phyloP scores from a whole-genome alignment of 2,797 vertebrate species.

The Cottoperca gobio region DNA sequence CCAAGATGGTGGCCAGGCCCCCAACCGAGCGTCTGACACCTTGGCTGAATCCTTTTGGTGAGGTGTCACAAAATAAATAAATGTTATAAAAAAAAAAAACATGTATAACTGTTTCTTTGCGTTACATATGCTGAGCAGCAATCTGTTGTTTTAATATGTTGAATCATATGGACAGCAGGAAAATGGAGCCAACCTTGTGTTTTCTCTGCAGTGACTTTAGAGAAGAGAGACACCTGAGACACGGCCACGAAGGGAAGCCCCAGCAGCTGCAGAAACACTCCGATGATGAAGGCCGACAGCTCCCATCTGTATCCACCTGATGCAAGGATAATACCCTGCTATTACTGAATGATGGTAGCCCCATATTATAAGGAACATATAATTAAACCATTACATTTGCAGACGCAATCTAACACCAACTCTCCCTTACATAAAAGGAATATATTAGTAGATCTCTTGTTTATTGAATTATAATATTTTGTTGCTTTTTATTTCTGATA shows the following conservation, averaged over 20 bases:
- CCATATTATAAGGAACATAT: slow-evolving; percentile 13
- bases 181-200: slow-evolving; percentile 85
- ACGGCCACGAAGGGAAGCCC: slow-evolving; percentile 90
- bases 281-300: slow-evolving; percentile 85
- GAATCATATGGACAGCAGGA: background rate
- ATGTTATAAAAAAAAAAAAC: background rate
- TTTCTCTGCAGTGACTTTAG: slow-evolving; percentile 89
- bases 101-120: slow-evolving; percentile 8
- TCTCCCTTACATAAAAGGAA: background rate
- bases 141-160: slow-evolving; percentile 37
- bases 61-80: slow-evolving; percentile 18
- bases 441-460: background rate
- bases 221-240: slow-evolving; percentile 91
- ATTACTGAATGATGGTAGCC: slow-evolving; percentile 24
- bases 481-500: slow-evolving; percentile 13
- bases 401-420: slow-evolving; percentile 14
- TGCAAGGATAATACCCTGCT: slow-evolving; percentile 18
- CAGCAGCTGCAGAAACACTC: slow-evolving; percentile 90
- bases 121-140: slow-evolving; percentile 15
- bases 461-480: background rate
- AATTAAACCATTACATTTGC: slow-evolving; percentile 21
- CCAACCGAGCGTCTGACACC: slow-evolving; percentile 89
- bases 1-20: slow-evolving; percentile 89
- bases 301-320: slow-evolving; percentile 85
- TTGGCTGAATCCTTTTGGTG: slow-evolving; percentile 85